A percentile compares a stretch with the other conserved stretches of the same genome.
These are phyloP conservation scores for Thymelicus lineola DNA, from an alignment of 2,888 invertebrate genomes.

Conservation along the genomic window DNA sequence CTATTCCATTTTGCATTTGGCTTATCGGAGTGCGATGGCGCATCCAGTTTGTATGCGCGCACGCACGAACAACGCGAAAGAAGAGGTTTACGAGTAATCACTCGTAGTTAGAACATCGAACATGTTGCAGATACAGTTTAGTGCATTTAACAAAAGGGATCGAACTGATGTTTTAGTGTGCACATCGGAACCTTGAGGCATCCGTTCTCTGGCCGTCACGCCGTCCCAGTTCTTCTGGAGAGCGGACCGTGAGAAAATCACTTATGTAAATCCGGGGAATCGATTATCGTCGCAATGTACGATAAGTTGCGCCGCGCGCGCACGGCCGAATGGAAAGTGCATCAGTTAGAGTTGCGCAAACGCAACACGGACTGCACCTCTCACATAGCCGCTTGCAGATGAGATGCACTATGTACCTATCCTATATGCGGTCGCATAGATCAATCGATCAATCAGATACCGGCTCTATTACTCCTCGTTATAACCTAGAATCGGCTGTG, in stretches of 20 bases:
- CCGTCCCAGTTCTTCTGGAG: slow-evolving; percentile 68
- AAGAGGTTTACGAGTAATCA: too few species aligned
- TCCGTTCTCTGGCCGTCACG: slow-evolving; percentile 72
- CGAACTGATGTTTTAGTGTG: slow-evolving; percentile 17
- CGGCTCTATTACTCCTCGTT: slow-evolving; percentile 17
- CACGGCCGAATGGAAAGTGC: slow-evolving; percentile 74
- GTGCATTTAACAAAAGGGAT: slow-evolving; percentile 36
- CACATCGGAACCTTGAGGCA: slow-evolving; percentile 67
- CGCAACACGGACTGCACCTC: slow-evolving; percentile 46
- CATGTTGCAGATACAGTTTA: slow-evolving; percentile 4
- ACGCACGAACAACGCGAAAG: too few species aligned
- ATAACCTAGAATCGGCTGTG: slow-evolving; percentile 22
- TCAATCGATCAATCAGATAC: slow-evolving; percentile 22
- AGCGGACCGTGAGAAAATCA: slow-evolving; percentile 79
- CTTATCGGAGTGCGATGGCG: slow-evolving; percentile 16
- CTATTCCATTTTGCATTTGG: slow-evolving; percentile 38
- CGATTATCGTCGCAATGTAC: slow-evolving; percentile 70
- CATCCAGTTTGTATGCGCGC: too few species aligned
- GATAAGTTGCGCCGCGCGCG: slow-evolving; percentile 51
- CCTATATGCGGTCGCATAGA: slow-evolving; percentile 9
- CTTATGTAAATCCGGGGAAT: slow-evolving; percentile 79
- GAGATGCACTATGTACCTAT: slow-evolving; percentile 39
- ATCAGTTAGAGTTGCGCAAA: slow-evolving; percentile 64
- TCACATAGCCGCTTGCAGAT: slow-evolving; percentile 37
- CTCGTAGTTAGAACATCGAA: too few species aligned